A percentile compares a stretch with the other conserved stretches of the same genome.
Evolutionary conservation across 1,140 invertebrate species (phyloP).

Genomic region (Acyrthosiphon pisum): DNA sequence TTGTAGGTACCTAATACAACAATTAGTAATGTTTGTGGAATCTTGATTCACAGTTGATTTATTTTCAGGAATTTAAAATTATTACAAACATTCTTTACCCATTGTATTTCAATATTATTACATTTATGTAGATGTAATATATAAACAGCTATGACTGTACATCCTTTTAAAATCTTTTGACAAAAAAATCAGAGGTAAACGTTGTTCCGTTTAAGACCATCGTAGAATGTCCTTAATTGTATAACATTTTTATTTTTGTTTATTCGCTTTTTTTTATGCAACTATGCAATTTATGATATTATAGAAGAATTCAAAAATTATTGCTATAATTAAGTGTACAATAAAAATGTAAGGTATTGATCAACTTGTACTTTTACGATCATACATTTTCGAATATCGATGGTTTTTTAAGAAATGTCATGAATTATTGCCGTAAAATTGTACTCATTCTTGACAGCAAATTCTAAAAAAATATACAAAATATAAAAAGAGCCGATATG

Average conservation of each 20-base stretch:
- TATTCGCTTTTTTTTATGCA: neutral
- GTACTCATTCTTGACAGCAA: neutral
- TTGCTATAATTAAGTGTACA: neutral
- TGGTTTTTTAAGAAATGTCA: too few species aligned
- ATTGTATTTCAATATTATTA: conserved; percentile 1
- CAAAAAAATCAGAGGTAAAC: neutral
- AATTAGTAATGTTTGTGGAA: neutral
- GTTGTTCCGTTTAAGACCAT: neutral
- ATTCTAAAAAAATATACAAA: neutral
- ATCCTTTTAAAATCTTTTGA: conserved; percentile 2
- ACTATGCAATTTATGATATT: neutral
- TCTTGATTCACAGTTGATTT: conserved; percentile 15
- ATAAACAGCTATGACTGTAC: neutral
- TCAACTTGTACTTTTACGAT: neutral
- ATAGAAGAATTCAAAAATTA: neutral
- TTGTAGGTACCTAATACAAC: neutral
- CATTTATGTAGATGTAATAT: neutral
- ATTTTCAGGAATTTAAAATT: conserved; percentile 29
- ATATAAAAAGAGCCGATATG: neutral
- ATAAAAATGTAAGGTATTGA: neutral
- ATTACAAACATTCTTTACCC: neutral
- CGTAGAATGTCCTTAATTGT: neutral
- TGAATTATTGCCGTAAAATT: neutral
- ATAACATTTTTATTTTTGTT: neutral
- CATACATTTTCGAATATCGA: too few species aligned